Percentiles rank a stretch among this genome's conserved stretches.
Evolutionary conservation across 2,113 vertebrate genomes (phyloP).

Genomic region (Oenanthe melanoleuca): DNA sequence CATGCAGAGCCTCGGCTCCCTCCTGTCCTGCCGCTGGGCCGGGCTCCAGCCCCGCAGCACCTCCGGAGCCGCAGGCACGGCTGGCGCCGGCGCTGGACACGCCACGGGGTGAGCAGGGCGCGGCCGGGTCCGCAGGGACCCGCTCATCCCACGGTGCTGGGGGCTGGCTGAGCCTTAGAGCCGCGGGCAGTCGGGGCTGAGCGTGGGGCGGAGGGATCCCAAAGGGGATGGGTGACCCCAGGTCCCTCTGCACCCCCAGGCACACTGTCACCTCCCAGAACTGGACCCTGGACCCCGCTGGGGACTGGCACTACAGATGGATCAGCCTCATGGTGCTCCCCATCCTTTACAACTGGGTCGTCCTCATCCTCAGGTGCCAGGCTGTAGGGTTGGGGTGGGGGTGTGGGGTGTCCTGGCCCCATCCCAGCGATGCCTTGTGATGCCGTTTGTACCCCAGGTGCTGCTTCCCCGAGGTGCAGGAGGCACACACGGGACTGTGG

Average conservation of each 20-base stretch:
- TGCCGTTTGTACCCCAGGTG: conserved; percentile 67
- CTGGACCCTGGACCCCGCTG: conserved; percentile 82
- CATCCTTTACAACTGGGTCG: conserved; percentile 88
- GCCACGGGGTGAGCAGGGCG: background rate
- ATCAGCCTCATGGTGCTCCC: conserved; percentile 84
- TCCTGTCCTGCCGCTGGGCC: background rate
- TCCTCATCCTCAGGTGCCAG: conserved; percentile 86
- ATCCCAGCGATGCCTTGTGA: rapidly evolving
- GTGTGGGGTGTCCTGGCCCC: rapidly evolving
- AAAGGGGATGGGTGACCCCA: no score
- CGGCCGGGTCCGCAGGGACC: background rate
- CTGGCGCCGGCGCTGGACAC: background rate
- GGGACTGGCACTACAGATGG: conserved; percentile 87
- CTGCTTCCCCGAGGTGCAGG: conserved; percentile 83
- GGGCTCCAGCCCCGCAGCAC: rapidly evolving
- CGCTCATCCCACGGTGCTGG: rapidly evolving
- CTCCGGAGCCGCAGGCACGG: rapidly evolving
- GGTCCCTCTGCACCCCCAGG: background rate
- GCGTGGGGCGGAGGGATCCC: background rate
- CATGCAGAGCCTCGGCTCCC: background rate
- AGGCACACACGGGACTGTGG: conserved; percentile 79
- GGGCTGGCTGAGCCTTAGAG: background rate
- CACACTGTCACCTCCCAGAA: rapidly evolving
- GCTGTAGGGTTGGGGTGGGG: background rate
- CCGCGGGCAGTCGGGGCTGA: rapidly evolving